These are phyloP conservation scores for Ia io DNA, from an alignment of 2,113 vertebrate species.

Conservation along the genomic window DNA sequence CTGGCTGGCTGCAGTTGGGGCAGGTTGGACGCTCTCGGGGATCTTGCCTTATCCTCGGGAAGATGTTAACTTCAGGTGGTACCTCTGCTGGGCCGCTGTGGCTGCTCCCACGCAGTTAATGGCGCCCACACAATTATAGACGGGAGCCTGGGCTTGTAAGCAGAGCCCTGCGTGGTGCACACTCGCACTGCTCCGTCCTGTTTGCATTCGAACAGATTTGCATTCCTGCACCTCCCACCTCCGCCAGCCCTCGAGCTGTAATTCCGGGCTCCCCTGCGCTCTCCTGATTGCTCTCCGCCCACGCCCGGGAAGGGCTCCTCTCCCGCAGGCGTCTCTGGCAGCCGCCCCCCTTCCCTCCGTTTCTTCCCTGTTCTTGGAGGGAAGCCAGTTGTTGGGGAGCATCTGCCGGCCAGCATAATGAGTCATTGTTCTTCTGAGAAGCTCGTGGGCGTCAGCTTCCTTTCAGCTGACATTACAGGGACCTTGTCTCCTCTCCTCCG, in stretches of 20 bases:
- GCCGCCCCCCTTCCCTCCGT: neutral
- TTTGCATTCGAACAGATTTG: neutral
- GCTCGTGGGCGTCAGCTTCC: neutral
- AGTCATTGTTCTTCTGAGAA: slow-evolving; percentile 50
- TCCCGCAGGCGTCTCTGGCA: neutral
- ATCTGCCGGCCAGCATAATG: neutral
- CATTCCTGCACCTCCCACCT: neutral
- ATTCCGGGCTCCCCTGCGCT: neutral
- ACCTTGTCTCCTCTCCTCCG: slow-evolving; percentile 16
- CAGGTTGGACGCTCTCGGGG: rapidly evolving
- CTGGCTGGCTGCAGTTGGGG: neutral
- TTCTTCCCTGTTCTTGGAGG: neutral
- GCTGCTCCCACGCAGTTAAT: neutral
- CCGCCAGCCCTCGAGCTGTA: neutral
- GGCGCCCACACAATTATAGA: neutral
- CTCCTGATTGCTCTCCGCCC: neutral
- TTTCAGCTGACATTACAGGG: neutral
- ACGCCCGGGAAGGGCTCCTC: neutral
- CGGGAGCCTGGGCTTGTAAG: neutral
- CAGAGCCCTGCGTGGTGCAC: neutral
- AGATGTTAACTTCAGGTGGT: neutral
- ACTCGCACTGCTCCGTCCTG: neutral
- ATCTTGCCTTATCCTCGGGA: neutral
- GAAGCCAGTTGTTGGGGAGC: neutral
- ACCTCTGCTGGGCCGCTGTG: neutral